Evolutionary conservation across 2,888 invertebrate species (phyloP).

Genomic region (Empis stercorea): DNA sequence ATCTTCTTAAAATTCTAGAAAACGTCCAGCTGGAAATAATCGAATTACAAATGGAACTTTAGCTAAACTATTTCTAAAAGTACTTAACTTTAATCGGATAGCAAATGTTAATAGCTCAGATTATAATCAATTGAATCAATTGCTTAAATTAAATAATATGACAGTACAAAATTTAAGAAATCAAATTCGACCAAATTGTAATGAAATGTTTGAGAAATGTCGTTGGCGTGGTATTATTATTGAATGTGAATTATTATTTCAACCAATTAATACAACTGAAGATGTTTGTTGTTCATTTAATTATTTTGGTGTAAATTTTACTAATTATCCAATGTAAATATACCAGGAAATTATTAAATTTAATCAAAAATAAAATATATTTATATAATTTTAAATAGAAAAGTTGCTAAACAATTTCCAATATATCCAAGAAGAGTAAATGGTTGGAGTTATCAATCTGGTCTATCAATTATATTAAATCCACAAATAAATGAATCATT

Average conservation of each 20-base stretch:
- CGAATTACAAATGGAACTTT: constrained; percentile 11
- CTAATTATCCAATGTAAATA: constrained; percentile 22
- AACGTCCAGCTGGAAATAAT: constrained; percentile 10
- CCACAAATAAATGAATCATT: constrained; percentile 47
- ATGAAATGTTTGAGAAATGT: constrained; percentile 38
- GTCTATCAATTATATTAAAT: constrained; percentile 46
- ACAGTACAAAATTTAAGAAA: constrained; percentile 6
- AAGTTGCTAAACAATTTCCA: constrained; percentile 30
- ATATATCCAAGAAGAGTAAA: constrained; percentile 45
- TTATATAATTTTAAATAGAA: constrained; percentile 16
- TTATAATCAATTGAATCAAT: constrained; percentile 10
- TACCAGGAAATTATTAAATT: constrained; percentile 1
- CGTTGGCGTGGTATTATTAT: constrained; percentile 43
- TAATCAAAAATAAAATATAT: not conserved
- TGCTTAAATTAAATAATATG: constrained; percentile 11
- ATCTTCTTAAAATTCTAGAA: constrained; percentile 1
- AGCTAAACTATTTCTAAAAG: constrained; percentile 9
- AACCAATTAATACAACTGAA: constrained; percentile 34
- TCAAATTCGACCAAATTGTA: constrained; percentile 37
- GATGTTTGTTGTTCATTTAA: constrained; percentile 50
- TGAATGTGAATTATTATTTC: constrained; percentile 40
- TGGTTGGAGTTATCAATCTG: constrained; percentile 56
- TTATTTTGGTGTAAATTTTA: constrained; percentile 38
- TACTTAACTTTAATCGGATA: constrained; percentile 12
- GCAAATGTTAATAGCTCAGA: constrained; percentile 2